Evolutionary conservation across 1,140 invertebrate species (phyloP), one percentile per base, ranked within the genome.

Genomic region (Campoletis sonorensis): DNA sequence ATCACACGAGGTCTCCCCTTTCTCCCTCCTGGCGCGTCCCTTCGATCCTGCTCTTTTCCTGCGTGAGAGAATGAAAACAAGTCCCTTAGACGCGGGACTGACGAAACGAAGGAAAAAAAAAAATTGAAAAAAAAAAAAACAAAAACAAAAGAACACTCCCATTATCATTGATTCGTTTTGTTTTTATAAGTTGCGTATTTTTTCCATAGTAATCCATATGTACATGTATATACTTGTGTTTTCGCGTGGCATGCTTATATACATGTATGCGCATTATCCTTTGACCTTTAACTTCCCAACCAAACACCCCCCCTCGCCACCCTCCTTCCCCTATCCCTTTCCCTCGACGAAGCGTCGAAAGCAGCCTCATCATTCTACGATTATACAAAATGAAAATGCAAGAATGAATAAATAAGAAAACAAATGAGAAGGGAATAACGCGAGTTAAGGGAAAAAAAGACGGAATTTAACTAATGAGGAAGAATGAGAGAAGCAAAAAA

Each of bases 161-260:
- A 77, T 84, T 75, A 81, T 83, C 82, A 81, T 85, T 73, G 78
- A 86, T 84, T 49, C 68, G 75, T 87, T 84, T 87, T 84, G 8
- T 81, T 81, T 68, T 68, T 84, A 86, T 82, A 70, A 83, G 58
- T 87, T 84, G 13, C 71, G 49, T 79, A 8, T 71, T 79, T 33
- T 73, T 61, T 61, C 61, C 37, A 58, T 58, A 18, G 10, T 4
- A 58, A 58, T 71, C n/a, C 68, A 37, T 82, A 83, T 86, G 81
- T 83, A 80, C 51, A 76, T 77, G 71, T 72, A 80, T 84, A 78
- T 81, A 73, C 71, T 49, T 72, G 15, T 73, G 71, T 80, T 67
- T 67, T 23, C 13, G 64, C 64, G 64, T 67, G 37, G 58, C 75
- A 67, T 67, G 58, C 27, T 77, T 68, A 80, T 79, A 78, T 68